Base-by-base conservation (phyloP, 1,140 invertebrate species). In the Drosophila asahinai region DNA sequence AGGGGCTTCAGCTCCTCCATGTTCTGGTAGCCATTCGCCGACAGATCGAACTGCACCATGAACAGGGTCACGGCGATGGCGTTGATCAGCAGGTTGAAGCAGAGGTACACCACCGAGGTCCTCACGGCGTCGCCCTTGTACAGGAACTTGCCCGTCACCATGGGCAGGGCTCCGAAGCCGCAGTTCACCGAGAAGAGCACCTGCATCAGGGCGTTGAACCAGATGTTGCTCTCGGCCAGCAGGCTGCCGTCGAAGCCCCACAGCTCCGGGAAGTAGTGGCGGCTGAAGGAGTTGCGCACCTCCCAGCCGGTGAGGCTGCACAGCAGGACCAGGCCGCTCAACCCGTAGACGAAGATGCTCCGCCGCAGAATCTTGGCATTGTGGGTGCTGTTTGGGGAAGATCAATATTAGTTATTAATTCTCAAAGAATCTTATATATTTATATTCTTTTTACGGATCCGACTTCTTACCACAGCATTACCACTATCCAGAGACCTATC, bases 81-180 rank as follows among this genome's bases (percentile, higher is more conserved):
- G 66, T 92, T 92, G 62, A 93, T 80, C 54, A 93, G 73, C 59
- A 93, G 54, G 78, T 93, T 93, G 52, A 93, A 93, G 70, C 91
- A 93, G 15, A 93, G 66, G 61, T 93, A 93, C 5, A 93, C 91
- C 17, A 92, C 80, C 3, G 92, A 93, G 22, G 92, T 93, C 27
- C 92, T 77, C 25, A 93, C 89, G 3, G 92, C 92, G 52, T 93
- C 92, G 7, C 92, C 92, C 74, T 93, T 93, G 66, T 93, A 93
- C 19, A 93, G 73, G 65, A 93, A 93, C 71, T 93, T 93, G 12
- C 92, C 92, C 4, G 92, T 93, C 9, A 93, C n/a, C 67, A 93
- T 92, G 12, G 92, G 92, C 54, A 93, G 57, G 5, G 83, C 79
- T 15, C 92, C 92, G 42, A 93, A 86, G 30, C 92, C 92, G 40